Conservation (phyloP, 2,797 vertebrate genomes). For the Taenioides sp. region DNA sequence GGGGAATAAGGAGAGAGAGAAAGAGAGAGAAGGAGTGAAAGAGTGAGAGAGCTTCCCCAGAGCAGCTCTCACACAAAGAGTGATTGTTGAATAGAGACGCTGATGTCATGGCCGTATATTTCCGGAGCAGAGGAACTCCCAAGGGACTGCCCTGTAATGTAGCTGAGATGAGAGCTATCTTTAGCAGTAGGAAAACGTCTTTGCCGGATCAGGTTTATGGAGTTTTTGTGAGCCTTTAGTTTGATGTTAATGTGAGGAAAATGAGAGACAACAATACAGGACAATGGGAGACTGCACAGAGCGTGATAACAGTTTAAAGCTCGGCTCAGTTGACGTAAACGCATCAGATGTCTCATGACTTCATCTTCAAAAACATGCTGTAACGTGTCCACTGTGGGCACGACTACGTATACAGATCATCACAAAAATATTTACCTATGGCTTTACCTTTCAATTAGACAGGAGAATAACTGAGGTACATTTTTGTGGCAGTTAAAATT, state of each 20-base stretch:
- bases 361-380: constrained; percentile 9
- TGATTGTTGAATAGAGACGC: constrained; percentile 36
- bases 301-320: constrained; percentile 5
- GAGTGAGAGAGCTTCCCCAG: constrained; percentile 43
- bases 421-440: not conserved
- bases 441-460: not conserved
- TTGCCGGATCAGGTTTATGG: constrained; percentile 15
- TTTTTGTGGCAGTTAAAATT: no score
- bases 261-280: not conserved
- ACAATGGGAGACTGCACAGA: constrained; percentile 5
- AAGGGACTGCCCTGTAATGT: constrained; percentile 17
- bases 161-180: constrained; percentile 19
- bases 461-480: no score
- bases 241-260: constrained; percentile 5
- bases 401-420: not conserved
- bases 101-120: constrained; percentile 53
- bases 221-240: constrained; percentile 9
- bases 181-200: constrained; percentile 17
- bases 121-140: constrained; percentile 35
- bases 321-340: constrained; percentile 4
- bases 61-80: constrained; percentile 44
- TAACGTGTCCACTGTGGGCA: not conserved
- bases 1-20: constrained; percentile 29
- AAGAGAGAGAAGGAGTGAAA: not conserved
- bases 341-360: constrained; percentile 14